Conservation (phyloP, 2,797 vertebrate genomes). For the Danio aesculapii region DNA sequence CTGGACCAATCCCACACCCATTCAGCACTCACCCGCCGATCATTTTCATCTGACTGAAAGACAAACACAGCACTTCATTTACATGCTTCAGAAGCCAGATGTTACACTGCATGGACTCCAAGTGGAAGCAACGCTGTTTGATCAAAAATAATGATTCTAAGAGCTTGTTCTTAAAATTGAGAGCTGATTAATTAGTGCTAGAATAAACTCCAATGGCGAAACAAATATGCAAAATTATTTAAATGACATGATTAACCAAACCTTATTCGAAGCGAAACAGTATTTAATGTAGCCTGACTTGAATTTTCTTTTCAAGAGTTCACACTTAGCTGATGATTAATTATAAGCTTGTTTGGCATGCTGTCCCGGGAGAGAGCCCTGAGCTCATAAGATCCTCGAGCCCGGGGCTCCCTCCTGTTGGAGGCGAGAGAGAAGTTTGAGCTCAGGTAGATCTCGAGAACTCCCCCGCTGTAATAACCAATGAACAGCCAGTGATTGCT, state of each 20-base stretch:
- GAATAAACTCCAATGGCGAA: no score
- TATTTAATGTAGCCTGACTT: not conserved
- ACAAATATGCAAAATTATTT: not conserved
- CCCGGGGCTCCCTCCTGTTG: no score
- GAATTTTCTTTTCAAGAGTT: not conserved
- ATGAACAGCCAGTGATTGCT: no score
- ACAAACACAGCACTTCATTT: not conserved
- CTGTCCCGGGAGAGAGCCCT: no score
- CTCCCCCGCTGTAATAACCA: no score
- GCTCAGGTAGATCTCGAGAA: no score
- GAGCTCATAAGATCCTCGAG: no score
- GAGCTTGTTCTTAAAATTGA: not conserved
- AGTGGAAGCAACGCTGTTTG: not conserved
- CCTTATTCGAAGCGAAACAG: not conserved
- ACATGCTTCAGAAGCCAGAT: not conserved
- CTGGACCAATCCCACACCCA: constrained; percentile 84
- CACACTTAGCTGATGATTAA: no score
- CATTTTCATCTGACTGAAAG: constrained; percentile 72
- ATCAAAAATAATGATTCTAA: not conserved
- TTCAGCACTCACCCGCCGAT: constrained; percentile 71
- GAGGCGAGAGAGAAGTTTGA: no score
- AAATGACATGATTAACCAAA: not conserved
- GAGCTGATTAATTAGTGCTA: not conserved
- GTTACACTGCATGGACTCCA: not conserved
- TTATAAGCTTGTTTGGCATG: no score